Evolutionary conservation across 2,888 invertebrate species (phyloP).

Genomic region (Octonoba sinensis): DNA sequence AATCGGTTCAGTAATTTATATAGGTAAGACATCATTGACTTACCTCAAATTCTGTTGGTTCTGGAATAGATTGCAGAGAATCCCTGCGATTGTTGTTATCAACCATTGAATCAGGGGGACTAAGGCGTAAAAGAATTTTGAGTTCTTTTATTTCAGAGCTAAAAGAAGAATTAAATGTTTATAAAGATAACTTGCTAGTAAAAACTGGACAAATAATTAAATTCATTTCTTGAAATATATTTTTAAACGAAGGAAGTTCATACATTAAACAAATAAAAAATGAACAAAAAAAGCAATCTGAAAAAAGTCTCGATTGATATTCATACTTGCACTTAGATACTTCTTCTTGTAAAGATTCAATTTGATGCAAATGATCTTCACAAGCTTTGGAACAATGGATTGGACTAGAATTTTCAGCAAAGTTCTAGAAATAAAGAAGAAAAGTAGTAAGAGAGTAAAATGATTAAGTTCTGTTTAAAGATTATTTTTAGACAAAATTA

Average conservation of each 20-base stretch:
- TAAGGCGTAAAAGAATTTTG: conserved; percentile 49
- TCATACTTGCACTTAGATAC: conserved; percentile 57
- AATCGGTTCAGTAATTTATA: too few relatives aligned
- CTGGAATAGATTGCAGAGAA: conserved; percentile 42
- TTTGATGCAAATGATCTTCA: conserved; percentile 46
- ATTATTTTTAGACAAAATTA: too few relatives aligned
- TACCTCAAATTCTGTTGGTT: conserved; percentile 63
- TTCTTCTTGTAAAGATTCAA: conserved; percentile 54
- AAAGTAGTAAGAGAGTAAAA: neutral
- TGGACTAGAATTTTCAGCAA: conserved; percentile 49
- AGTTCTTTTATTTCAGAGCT: conserved; percentile 64
- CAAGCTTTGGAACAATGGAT: conserved; percentile 22
- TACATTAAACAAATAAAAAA: too few relatives aligned
- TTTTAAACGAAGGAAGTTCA: neutral
- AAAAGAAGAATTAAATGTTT: neutral
- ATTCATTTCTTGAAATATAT: neutral
- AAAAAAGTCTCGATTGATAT: too few relatives aligned
- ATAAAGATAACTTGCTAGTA: too few relatives aligned
- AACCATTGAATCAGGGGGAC: conserved; percentile 57
- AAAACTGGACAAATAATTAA: neutral
- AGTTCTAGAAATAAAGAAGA: neutral
- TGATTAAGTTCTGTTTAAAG: too few relatives aligned
- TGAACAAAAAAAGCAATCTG: too few relatives aligned
- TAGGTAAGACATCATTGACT: neutral
- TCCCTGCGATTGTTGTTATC: conserved; percentile 36